Conservation (phyloP, 2,888 invertebrate genomes). For the Clanis bilineata region DNA sequence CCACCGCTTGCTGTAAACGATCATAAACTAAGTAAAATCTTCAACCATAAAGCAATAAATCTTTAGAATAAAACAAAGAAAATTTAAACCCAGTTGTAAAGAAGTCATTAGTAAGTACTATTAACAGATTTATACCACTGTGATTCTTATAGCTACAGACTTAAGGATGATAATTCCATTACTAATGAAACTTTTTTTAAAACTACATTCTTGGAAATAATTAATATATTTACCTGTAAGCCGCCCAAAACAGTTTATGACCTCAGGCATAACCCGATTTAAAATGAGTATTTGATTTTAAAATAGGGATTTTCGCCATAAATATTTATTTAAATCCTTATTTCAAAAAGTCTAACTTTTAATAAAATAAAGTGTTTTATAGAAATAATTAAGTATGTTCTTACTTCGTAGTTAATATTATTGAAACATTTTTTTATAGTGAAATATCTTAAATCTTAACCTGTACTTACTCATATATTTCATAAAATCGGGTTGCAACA, state of each 20-base stretch:
- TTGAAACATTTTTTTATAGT: too few species aligned
- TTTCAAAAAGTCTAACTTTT: too few species aligned
- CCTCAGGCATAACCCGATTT: neutral
- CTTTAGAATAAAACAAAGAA: conserved; percentile 8
- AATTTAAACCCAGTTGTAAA: neutral
- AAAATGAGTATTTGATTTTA: neutral
- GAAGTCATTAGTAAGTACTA: conserved; percentile 4
- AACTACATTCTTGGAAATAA: neutral
- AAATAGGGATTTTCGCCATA: neutral
- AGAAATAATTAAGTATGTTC: too few species aligned
- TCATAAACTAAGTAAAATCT: neutral
- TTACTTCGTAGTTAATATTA: too few species aligned
- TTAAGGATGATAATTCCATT: neutral
- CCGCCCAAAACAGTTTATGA: neutral
- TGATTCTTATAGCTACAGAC: neutral
- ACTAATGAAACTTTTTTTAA: neutral
- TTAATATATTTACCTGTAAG: neutral
- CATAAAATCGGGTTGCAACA: too few species aligned
- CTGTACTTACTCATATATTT: too few species aligned
- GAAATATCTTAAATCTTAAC: too few species aligned
- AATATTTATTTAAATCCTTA: neutral
- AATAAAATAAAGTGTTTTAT: too few species aligned
- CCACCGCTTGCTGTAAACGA: neutral
- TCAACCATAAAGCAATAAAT: conserved; percentile 10
- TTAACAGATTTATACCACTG: neutral